A percentile compares a stretch with the other conserved stretches of the same genome.
phyloP scores from a whole-genome alignment of 2,797 vertebrate genomes.

The Setipinna tenuifilis region DNA sequence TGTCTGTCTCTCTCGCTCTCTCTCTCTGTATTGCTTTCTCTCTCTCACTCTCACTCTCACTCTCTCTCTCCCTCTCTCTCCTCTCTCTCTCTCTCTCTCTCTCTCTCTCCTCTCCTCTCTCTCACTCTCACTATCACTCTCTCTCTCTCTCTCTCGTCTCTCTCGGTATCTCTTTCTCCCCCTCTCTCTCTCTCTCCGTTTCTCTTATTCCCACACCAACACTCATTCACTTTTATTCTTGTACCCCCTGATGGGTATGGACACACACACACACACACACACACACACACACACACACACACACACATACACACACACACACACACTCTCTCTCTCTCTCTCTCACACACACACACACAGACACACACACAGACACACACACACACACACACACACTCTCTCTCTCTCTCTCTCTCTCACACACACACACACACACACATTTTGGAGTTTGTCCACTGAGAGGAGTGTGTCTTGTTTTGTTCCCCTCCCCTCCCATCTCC shows the following conservation, averaged over 20 bases:
- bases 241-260: conserved; percentile 3
- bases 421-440: not conserved
- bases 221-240: conserved; percentile 43
- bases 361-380: not conserved
- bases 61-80: conserved; percentile 31
- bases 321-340: not conserved
- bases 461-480: too few species aligned
- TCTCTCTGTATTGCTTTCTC: not conserved
- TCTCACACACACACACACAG: not conserved
- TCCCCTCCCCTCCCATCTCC: too few species aligned
- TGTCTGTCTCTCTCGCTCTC: conserved; percentile 15
- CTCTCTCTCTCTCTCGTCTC: conserved; percentile 33
- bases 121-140: conserved; percentile 16
- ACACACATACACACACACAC: conserved; percentile 6
- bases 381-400: not conserved
- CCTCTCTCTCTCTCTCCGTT: conserved; percentile 35
- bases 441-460: too few species aligned
- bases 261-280: conserved; percentile 17
- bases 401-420: not conserved
- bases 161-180: conserved; percentile 6
- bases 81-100: conserved; percentile 35
- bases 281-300: not conserved
- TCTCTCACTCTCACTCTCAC: not conserved
- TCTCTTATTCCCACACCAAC: conserved; percentile 41
- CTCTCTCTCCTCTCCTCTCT: conserved; percentile 29